phyloP scores from a whole-genome alignment of 2,113 vertebrate species.

The Vireo altiloquus region DNA sequence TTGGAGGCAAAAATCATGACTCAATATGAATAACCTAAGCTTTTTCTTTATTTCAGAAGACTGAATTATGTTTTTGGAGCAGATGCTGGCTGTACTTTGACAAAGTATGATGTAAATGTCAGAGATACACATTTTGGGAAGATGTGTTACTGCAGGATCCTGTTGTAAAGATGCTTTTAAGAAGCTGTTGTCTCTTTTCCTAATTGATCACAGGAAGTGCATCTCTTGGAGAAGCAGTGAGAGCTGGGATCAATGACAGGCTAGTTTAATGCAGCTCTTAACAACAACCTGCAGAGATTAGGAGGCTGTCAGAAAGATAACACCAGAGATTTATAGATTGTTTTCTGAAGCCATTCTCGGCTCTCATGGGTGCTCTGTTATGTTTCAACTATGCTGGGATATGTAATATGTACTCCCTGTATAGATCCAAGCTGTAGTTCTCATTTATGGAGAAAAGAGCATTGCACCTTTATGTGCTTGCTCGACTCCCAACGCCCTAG shows the following conservation, averaged over 20 bases:
- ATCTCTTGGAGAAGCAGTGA: not conserved
- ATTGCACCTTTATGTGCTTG: not conserved
- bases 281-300: constrained; percentile 29
- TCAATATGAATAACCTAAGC: not conserved
- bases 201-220: constrained; percentile 43
- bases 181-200: constrained; percentile 8
- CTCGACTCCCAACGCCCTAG: not conserved
- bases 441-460: not conserved
- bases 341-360: constrained; percentile 27
- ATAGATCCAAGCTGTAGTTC: not conserved
- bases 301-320: constrained; percentile 43
- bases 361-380: not conserved
- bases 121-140: constrained; percentile 13
- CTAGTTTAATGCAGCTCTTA: constrained; percentile 34
- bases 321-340: constrained; percentile 11
- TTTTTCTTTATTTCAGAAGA: not conserved
- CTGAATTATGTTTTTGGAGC: not conserved
- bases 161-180: constrained; percentile 26
- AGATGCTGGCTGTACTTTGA: not conserved
- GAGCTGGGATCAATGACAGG: constrained; percentile 23
- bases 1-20: not conserved
- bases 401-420: not conserved
- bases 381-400: not conserved
- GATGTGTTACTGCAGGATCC: not conserved
- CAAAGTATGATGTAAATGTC: not conserved